Evolutionary conservation across 2,888 invertebrate genomes (phyloP), one percentile per base, ranked within the genome.

Genomic region (Dichetophora obliterata): DNA sequence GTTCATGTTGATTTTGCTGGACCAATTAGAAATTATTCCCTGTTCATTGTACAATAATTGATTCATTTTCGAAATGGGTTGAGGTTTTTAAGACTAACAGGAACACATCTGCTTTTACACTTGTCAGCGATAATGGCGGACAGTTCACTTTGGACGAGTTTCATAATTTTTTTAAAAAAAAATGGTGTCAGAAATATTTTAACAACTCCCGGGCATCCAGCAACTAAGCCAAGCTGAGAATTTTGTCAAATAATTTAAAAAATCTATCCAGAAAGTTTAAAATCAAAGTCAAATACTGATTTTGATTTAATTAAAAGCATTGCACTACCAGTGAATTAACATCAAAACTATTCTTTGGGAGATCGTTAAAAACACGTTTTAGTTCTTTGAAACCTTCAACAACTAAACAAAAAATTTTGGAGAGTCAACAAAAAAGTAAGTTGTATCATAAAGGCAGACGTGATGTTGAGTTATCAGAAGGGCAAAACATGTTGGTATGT

Each of bases 171-270:
- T 5, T 74, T 73, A 19, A 63, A 52, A 16, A 8, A 27, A 3
- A 76, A 76, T 70, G 50, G 66, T 34, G 37, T 76, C 5, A 73
- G 70, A 2, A 69, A 76, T 50, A 71, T 76, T 72, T 74, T 78
- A 9, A 82, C 81, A 11, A 80, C 83, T 8, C 78, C 81, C 22
- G 78, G 81, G 11, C 80, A 76, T 72, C 80, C 79, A 9, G 75
- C 76, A 34, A 78, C 80, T 9, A 84, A 83, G 82, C 6, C 80
- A 78, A 76, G 82, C 52, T 19, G 52, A 61, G 19, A 61, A 27
- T 61, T 61, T 61, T 61, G 27, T 61, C 5, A 27, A 61, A 27
- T 27, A 9, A 8, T 61, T 61, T 11, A 61, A 61, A 27, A 61
- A 61, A 27, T 27, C 61, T 6, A 22, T 61, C 27, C 14, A 9